These are phyloP conservation scores for Leptobrachium leishanense DNA, from an alignment of 2,113 vertebrate species.

Conservation along the genomic window DNA sequence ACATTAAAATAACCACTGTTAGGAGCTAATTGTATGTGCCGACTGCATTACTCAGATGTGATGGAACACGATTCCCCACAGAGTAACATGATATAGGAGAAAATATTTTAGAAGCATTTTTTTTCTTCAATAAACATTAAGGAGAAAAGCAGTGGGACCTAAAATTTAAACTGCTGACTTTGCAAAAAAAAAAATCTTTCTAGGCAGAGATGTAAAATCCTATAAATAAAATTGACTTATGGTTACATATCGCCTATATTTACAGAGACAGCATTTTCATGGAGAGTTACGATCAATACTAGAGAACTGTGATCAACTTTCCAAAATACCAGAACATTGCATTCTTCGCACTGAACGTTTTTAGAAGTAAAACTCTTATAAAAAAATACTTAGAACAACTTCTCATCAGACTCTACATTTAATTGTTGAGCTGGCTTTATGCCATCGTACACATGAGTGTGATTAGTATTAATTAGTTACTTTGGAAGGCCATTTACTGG, in stretches of 20 bases:
- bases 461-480: too few relatives aligned
- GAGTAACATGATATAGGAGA: slow-evolving; percentile 33
- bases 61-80: slow-evolving; percentile 35
- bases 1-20: slow-evolving; percentile 14
- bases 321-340: slow-evolving; percentile 9
- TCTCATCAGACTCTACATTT: too few relatives aligned
- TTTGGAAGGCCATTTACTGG: too few relatives aligned
- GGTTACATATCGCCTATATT: slow-evolving; percentile 33
- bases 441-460: too few relatives aligned
- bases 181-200: slow-evolving; percentile 33
- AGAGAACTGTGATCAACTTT: slow-evolving; percentile 15
- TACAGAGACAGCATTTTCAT: slow-evolving; percentile 46
- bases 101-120: slow-evolving; percentile 38
- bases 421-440: too few relatives aligned
- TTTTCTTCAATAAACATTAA: slow-evolving; percentile 42
- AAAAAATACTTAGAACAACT: too few relatives aligned
- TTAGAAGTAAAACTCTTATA: slow-evolving; percentile 19
- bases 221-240: slow-evolving; percentile 48
- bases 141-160: slow-evolving; percentile 34
- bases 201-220: slow-evolving; percentile 34
- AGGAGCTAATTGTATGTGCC: slow-evolving; percentile 34
- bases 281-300: slow-evolving; percentile 36
- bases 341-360: slow-evolving; percentile 10
- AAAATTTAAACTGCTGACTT: slow-evolving; percentile 39
- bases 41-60: slow-evolving; percentile 45